A percentile compares a stretch with the other conserved stretches of the same genome.
These are phyloP conservation scores for Patiria miniata DNA, from an alignment of 35 echinoderm and acorn worm species.

Conservation along the genomic window DNA sequence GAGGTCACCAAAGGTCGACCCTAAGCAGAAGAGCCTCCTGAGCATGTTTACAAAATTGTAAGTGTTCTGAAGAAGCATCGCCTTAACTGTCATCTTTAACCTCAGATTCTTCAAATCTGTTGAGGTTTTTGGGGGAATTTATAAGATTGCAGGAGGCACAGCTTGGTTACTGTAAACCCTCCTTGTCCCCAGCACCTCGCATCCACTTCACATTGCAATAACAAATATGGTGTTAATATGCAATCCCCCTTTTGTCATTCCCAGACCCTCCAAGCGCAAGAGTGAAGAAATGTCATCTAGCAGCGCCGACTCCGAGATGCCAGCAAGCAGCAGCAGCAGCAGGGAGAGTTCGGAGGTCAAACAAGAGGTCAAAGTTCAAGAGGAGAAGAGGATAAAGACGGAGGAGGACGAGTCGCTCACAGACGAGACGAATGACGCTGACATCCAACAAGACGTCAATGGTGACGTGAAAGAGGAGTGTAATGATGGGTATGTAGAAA, in stretches of 20 bases:
- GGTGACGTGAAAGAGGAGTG: constrained; percentile 43
- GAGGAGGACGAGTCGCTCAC: constrained; percentile 38
- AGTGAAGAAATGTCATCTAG: constrained; percentile 35
- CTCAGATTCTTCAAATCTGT: neutral
- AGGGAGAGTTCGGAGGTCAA: neutral
- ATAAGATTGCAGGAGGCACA: no score
- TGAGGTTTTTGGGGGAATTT: no score
- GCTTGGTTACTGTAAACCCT: no score
- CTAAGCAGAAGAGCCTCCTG: constrained; percentile 90
- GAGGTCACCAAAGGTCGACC: constrained; percentile 76
- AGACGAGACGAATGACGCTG: neutral
- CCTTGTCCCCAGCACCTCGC: no score
- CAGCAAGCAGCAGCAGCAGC: neutral
- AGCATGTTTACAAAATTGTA: constrained; percentile 98
- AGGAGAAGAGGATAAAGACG: constrained; percentile 65
- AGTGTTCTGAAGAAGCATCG: constrained; percentile 18
- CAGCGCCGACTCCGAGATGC: neutral
- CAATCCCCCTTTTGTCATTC: neutral
- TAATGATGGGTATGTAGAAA: constrained; percentile 9
- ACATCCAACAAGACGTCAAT: constrained; percentile 20
- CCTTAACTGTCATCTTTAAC: neutral
- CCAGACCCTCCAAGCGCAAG: constrained; percentile 81
- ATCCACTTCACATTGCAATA: no score
- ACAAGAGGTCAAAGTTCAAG: constrained; percentile 39
- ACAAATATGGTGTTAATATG: no score